Evolutionary conservation across 2,888 invertebrate genomes (phyloP).

Genomic region (Drosophila barbarae): DNA sequence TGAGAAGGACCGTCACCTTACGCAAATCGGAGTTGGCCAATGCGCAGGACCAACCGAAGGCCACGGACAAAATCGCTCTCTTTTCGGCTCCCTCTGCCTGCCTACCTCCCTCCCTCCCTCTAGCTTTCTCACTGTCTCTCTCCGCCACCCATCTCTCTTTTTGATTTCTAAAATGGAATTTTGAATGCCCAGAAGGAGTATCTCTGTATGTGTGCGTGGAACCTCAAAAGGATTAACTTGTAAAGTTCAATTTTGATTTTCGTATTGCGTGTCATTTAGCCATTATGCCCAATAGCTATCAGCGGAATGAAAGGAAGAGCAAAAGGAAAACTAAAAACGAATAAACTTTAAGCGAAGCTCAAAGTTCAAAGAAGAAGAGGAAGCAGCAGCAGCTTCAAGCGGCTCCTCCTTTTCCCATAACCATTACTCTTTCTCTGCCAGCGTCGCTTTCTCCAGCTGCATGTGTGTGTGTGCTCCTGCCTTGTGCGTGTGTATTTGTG

Average conservation of each 20-base stretch:
- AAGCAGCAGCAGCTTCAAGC: constrained; percentile 17
- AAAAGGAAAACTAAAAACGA: constrained; percentile 10
- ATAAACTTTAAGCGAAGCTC: constrained; percentile 39
- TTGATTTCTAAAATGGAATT: constrained; percentile 31
- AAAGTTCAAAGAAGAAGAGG: constrained; percentile 39
- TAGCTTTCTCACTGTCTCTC: background rate
- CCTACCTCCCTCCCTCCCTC: background rate
- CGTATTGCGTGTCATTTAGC: constrained; percentile 60
- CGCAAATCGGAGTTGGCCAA: constrained; percentile 67
- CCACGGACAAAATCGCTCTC: constrained; percentile 38
- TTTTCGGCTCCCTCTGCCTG: constrained; percentile 12
- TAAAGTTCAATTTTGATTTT: constrained; percentile 75
- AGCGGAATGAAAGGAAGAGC: constrained; percentile 5
- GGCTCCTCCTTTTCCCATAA: constrained; percentile 6
- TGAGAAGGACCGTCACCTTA: constrained; percentile 64
- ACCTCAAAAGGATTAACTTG: constrained; percentile 65
- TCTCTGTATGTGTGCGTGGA: constrained; percentile 5
- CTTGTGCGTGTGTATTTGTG: constrained; percentile 30
- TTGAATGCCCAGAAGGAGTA: constrained; percentile 28
- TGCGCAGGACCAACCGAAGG: constrained; percentile 70
- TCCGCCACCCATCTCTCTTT: constrained; percentile 6
- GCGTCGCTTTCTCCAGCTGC: constrained; percentile 13
- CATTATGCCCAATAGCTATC: constrained; percentile 55
- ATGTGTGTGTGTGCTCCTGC: constrained; percentile 30
- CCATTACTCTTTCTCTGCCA: constrained; percentile 5